Percentiles rank a stretch among this genome's conserved stretches.
These are phyloP conservation scores for Drosophila suzukii DNA, from an alignment of 1,140 invertebrate genomes.

Conservation along the genomic window DNA sequence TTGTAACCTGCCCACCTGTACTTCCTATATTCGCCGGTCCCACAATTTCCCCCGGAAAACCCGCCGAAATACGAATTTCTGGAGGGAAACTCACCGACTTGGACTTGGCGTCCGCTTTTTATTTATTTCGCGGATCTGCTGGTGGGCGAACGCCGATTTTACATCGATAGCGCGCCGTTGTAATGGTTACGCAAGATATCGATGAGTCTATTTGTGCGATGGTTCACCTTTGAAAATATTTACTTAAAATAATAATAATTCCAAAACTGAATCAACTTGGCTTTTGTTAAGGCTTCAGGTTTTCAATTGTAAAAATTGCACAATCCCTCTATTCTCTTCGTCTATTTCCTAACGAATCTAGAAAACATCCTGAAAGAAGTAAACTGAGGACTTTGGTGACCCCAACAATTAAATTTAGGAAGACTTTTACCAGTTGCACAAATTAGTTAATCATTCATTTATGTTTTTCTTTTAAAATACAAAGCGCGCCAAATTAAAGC, in stretches of 20 bases:
- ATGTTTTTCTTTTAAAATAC: no score
- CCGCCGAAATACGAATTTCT: background rate
- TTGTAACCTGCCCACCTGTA: conserved; percentile 6
- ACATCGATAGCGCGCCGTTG: background rate
- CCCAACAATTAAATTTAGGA: no score
- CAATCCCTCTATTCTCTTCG: background rate
- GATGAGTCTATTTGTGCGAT: background rate
- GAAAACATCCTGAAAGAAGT: background rate
- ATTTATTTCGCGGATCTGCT: background rate
- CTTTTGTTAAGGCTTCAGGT: background rate
- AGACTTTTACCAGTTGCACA: no score
- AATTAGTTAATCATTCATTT: no score
- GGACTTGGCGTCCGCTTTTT: conserved; percentile 2
- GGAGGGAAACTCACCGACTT: conserved; percentile 25
- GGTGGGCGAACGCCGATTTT: background rate
- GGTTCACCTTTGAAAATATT: background rate
- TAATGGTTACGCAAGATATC: background rate
- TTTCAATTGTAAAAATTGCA: no score
- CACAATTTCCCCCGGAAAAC: background rate
- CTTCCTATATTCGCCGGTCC: background rate
- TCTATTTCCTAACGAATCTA: no score
- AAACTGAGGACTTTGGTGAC: no score
- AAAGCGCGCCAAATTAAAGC: no score
- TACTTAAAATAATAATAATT: background rate
- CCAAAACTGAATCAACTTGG: background rate